Evolutionary conservation across 2,797 vertebrate genomes (phyloP).

Genomic region (Alcedo quadribrachys): DNA sequence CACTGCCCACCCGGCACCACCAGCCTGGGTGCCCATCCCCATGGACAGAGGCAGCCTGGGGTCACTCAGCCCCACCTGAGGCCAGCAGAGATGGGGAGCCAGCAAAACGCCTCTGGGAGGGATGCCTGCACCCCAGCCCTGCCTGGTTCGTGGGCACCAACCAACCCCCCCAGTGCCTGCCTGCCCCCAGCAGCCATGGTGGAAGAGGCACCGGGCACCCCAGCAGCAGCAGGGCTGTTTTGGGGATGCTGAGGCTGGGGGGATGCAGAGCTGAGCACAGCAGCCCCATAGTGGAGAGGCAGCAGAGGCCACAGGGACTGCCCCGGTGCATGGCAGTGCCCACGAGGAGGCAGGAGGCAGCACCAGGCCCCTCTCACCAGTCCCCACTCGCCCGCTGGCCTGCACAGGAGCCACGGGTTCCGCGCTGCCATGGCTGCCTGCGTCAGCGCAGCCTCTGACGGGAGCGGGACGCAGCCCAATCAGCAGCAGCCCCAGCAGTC

Average conservation of each 20-base stretch:
- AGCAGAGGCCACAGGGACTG: accelerated
- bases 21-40: neutral
- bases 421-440: neutral
- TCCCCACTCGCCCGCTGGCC: neutral
- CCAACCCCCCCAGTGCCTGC: neutral
- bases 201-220: accelerated
- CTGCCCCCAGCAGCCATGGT: accelerated
- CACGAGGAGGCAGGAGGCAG: neutral
- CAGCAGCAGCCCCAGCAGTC: neutral
- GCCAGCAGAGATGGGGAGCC: neutral
- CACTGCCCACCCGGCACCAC: neutral
- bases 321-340: accelerated
- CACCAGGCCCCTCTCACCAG: neutral
- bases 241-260: neutral
- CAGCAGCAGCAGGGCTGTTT: accelerated
- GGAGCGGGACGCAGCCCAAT: neutral
- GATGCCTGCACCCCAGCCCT: neutral
- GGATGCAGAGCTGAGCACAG: accelerated
- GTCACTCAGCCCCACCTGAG: neutral
- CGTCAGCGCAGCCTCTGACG: constrained; percentile 37
- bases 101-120: accelerated
- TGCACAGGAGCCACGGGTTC: neutral
- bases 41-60: neutral
- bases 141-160: neutral
- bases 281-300: neutral